A percentile compares a stretch with the other conserved stretches of the same genome.
Conservation (phyloP, 2,888 invertebrate species). For the Drosophila eohydei region DNA sequence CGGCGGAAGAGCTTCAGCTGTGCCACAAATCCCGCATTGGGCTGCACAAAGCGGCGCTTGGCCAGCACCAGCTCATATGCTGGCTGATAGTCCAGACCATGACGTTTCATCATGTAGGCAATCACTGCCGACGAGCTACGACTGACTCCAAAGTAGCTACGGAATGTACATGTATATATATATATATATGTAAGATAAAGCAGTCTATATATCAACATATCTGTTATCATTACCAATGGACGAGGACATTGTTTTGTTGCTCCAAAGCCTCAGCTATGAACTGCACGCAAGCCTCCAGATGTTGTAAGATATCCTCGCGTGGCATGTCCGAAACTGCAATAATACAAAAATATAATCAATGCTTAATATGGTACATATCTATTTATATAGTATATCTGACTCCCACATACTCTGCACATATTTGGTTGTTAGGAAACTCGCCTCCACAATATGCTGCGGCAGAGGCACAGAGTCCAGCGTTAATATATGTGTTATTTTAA, state of each 20-base stretch:
- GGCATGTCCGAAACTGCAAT: conserved; percentile 91
- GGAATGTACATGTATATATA: too few relatives aligned
- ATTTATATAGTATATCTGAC: background rate
- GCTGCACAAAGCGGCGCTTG: conserved; percentile 90
- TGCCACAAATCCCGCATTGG: conserved; percentile 92
- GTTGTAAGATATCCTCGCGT: conserved; percentile 92
- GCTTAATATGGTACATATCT: too few relatives aligned
- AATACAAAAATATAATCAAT: background rate
- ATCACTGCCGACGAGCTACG: conserved; percentile 95
- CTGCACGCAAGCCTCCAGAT: conserved; percentile 90
- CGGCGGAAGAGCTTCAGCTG: conserved; percentile 92
- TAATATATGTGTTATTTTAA: conserved; percentile 91
- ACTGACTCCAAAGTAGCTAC: conserved; percentile 94
- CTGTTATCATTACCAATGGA: conserved; percentile 90
- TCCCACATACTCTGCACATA: conserved; percentile 89
- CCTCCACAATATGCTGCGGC: conserved; percentile 89
- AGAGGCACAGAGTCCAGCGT: conserved; percentile 94
- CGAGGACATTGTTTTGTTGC: conserved; percentile 89
- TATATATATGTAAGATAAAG: background rate
- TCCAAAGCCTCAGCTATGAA: conserved; percentile 91
- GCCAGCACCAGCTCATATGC: conserved; percentile 89
- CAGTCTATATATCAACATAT: background rate
- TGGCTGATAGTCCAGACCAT: conserved; percentile 89
- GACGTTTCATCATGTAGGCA: conserved; percentile 94
- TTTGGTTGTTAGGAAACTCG: conserved; percentile 89